Evolutionary conservation across 2,797 vertebrate species (phyloP).

Genomic region (Scolopax rusticola): DNA sequence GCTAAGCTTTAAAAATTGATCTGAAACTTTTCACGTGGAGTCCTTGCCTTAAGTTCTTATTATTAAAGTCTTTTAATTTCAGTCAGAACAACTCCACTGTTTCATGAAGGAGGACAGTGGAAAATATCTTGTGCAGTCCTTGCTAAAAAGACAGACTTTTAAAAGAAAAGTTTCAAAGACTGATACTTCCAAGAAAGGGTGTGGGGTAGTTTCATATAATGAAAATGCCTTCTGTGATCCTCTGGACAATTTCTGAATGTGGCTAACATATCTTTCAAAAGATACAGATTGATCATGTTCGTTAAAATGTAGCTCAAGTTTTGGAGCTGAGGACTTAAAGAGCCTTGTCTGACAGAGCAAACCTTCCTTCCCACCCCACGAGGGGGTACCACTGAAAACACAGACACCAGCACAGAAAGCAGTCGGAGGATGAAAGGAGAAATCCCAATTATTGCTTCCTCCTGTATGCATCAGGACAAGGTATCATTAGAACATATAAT

Average conservation of each 20-base stretch:
- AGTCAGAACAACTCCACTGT: neutral
- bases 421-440: neutral
- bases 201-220: neutral
- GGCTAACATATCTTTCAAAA: neutral
- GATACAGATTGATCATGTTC: neutral
- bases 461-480: neutral
- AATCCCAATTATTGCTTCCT: neutral
- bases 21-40: neutral
- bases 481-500: neutral
- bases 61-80: neutral
- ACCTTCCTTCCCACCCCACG: neutral
- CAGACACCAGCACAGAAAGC: accelerated
- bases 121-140: neutral
- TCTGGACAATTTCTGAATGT: neutral
- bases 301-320: neutral
- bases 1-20: neutral
- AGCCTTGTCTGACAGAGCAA: neutral
- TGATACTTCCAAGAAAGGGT: neutral
- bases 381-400: neutral
- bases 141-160: neutral
- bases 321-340: neutral
- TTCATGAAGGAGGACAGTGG: neutral
- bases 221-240: neutral
- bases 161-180: neutral
- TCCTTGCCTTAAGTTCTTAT: neutral